Evolutionary conservation across 1,140 invertebrate species (phyloP), one percentile per base, ranked within the genome.

Genomic region (Ostrea edulis): DNA sequence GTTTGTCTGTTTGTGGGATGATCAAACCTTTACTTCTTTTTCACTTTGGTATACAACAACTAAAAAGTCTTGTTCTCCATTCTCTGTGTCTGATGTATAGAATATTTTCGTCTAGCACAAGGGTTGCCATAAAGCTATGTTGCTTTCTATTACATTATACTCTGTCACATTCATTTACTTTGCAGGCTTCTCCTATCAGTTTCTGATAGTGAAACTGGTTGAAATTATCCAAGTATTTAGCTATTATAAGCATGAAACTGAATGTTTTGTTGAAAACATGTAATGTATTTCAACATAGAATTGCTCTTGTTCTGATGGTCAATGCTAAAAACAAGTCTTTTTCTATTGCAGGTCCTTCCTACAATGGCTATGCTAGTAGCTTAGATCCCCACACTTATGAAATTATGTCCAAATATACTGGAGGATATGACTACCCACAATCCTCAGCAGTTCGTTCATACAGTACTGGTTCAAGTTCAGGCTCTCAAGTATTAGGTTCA

Each of bases 381-480:
- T 77, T 77, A 77, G 68, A 77, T 35, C 68, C 68, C 29, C 68
- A 77, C 68, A 77, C 68, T 77, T 77, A 77, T 77, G 68, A 77
- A 77, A 77, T 77, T 77, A 77, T 77, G 68, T 77, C 68, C 68
- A 77, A 77, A 77, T 77, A 77, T 77, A 77, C 68, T 25, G 22
- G 68, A 35, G 68, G 68, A 77, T 77, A 77, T 77, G 68, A 77
- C 68, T 35, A 77, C 68, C 68, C 68, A 77, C 68, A 77, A 77
- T 77, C 68, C 68, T 77, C 68, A 77, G 68, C 68, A 17, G 14
- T 17, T 77, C 68, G 68, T 77, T 77, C 68, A 77, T 77, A 77
- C 68, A 77, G 68, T 25, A 77, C 68, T 77, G 68, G 68, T 77
- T 77, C 68, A 77, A 29, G 68, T 77, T 77, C 68, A 77, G 68